A percentile compares a stretch with the other conserved stretches of the same genome.
Evolutionary conservation across 2,113 vertebrate genomes (phyloP).

Genomic region (Ovis canadensis): DNA sequence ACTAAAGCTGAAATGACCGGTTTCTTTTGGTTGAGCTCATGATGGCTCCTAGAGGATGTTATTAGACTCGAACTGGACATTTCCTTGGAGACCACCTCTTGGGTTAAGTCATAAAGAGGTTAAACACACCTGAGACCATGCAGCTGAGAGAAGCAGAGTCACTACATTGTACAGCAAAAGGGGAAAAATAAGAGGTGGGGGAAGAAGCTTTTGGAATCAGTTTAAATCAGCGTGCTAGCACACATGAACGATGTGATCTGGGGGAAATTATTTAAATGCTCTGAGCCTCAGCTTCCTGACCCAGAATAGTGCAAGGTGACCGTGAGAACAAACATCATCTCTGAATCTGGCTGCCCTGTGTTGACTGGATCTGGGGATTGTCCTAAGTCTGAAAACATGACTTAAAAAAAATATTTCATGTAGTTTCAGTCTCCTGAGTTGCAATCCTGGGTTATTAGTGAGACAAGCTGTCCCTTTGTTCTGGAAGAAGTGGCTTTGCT

Average conservation of each 20-base stretch:
- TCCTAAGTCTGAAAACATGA: too few relatives aligned
- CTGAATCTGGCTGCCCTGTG: not conserved
- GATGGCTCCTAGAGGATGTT: not conserved
- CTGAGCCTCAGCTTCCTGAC: not conserved
- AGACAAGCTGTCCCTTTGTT: not conserved
- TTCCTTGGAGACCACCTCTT: not conserved
- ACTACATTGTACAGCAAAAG: not conserved
- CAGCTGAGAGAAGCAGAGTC: accelerated
- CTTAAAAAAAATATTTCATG: not conserved
- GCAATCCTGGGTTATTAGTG: not conserved
- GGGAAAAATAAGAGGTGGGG: not conserved
- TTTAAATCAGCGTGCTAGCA: not conserved
- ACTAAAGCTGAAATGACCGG: not conserved
- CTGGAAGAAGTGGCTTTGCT: not conserved
- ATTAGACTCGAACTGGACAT: not conserved
- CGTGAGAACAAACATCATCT: accelerated
- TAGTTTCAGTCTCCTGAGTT: not conserved
- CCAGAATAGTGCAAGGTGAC: too few relatives aligned
- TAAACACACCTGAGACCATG: not conserved
- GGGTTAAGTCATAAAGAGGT: not conserved
- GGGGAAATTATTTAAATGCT: not conserved
- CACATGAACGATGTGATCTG: not conserved
- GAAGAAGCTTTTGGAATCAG: not conserved
- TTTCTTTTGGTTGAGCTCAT: not conserved
- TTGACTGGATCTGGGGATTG: not conserved